Evolutionary conservation across 2,888 invertebrate genomes (phyloP).

Genomic region (Drepanosiphum platanoidis): DNA sequence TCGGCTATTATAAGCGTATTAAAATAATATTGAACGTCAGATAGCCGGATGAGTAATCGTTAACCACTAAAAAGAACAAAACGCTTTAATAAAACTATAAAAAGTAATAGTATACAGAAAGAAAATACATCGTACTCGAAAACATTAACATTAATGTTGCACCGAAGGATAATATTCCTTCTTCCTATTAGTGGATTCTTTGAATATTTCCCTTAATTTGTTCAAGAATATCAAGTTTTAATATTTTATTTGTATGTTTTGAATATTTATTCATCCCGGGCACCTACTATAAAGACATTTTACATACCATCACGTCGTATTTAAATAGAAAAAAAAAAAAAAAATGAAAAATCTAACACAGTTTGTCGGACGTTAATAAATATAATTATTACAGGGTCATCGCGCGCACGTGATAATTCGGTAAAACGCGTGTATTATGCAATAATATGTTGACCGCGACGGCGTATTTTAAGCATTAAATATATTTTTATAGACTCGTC

Average conservation of each 20-base stretch:
- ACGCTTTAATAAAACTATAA: constrained; percentile 37
- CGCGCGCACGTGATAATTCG: background rate
- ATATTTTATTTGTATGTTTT: background rate
- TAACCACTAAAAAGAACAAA: constrained; percentile 29
- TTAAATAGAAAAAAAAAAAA: background rate
- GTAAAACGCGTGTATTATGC: background rate
- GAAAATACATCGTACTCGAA: constrained; percentile 14
- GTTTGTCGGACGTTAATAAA: constrained; percentile 15
- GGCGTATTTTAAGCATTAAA: too few relatives aligned
- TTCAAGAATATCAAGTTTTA: constrained; percentile 32
- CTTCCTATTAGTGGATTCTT: constrained; percentile 34
- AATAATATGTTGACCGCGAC: background rate
- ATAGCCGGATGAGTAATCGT: constrained; percentile 24
- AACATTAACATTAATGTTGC: constrained; percentile 24
- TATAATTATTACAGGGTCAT: too few relatives aligned
- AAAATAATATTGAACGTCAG: constrained; percentile 33
- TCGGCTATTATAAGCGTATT: background rate
- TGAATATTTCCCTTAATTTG: constrained; percentile 17
- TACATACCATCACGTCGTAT: background rate
- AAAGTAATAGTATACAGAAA: constrained; percentile 36
- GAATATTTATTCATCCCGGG: background rate
- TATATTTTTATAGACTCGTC: too few relatives aligned
- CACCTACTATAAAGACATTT: background rate
- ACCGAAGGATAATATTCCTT: constrained; percentile 10
- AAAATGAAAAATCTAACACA: background rate